Evolutionary conservation across 2,888 invertebrate genomes (phyloP).

Genomic region (Caenorhabditis wallacei): DNA sequence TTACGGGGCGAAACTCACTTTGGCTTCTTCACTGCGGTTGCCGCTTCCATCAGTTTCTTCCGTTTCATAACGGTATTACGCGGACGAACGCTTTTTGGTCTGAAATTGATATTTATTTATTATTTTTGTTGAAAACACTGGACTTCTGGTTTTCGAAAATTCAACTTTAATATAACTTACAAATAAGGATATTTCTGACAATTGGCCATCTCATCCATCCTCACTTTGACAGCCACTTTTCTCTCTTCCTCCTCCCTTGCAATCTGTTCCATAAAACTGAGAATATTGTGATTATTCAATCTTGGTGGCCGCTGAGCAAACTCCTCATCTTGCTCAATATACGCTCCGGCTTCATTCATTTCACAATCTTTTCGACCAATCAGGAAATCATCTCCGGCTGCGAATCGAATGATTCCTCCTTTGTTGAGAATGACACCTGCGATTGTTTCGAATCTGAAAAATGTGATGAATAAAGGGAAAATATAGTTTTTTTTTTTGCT

Average conservation of each 20-base stretch:
- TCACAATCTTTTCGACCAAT: slow-evolving; percentile 10
- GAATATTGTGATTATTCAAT: not conserved
- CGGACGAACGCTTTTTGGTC: no score
- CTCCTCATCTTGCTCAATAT: not conserved
- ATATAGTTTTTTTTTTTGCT: no score
- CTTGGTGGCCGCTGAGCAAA: not conserved
- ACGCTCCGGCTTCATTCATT: not conserved
- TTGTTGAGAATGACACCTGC: not conserved
- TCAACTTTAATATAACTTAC: not conserved
- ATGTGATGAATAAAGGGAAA: no score
- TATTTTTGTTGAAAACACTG: no score
- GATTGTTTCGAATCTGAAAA: not conserved
- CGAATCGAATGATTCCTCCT: not conserved
- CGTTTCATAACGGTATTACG: no score
- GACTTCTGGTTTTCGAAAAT: no score
- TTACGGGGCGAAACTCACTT: no score
- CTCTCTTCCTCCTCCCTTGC: not conserved
- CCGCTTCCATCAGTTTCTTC: no score
- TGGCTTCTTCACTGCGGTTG: no score
- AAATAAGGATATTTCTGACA: not conserved
- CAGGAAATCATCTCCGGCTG: not conserved
- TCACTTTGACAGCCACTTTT: not conserved
- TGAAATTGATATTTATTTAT: no score
- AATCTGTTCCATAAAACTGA: not conserved
- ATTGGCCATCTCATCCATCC: not conserved